Base-by-base conservation (phyloP, 2,113 vertebrate genomes). In the Todiramphus saurophagus region DNA sequence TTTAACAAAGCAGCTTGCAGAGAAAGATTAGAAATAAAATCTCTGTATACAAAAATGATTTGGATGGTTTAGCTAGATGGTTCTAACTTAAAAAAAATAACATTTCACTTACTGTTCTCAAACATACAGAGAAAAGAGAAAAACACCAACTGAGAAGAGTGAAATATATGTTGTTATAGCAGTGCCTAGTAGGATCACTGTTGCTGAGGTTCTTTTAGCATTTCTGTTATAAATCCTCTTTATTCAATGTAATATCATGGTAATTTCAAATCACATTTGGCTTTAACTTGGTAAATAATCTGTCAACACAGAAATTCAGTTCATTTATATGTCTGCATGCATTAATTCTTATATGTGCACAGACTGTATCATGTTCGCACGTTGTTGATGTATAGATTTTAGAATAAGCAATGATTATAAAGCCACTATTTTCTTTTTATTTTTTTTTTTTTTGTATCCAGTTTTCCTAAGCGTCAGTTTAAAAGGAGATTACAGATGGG, bases 1-100 rank as follows among this genome's bases (percentile, higher is more conserved):
- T 98, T 98, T 98, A 98, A 98, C 97, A 98, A 98, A 98, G 97
- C 98, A 98, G 97, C 97, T 98, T 98, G 97, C 97, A 97, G 95
- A 96, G 96, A 95, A 97, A 98, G 98, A 98, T 98, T 98, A 98
- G 98, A 97, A 98, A 97, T 98, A 98, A 98, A 98, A 97, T 97
- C 97, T 97, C 97, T 97, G 97, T 95, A 97, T 97, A 97, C 97
- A 96, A 96, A 98, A 98, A 96, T 4, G 96, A 98, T 97, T 97
- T 98, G 96, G 95, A 97, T 97, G 97, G 94, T 97, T 98, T 98
- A 96, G 95, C 97, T 98, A 96, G 96, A 97, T 97, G 96, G 96
- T 97, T 97, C 95, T 93, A 97, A 98, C 97, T 98, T 97, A 19
- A 96, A 97, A 96, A 98, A 97, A 97, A 89, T 96, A 97, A 93